Conservation (phyloP, 2,888 invertebrate species). For the Ophion obscuratus region DNA sequence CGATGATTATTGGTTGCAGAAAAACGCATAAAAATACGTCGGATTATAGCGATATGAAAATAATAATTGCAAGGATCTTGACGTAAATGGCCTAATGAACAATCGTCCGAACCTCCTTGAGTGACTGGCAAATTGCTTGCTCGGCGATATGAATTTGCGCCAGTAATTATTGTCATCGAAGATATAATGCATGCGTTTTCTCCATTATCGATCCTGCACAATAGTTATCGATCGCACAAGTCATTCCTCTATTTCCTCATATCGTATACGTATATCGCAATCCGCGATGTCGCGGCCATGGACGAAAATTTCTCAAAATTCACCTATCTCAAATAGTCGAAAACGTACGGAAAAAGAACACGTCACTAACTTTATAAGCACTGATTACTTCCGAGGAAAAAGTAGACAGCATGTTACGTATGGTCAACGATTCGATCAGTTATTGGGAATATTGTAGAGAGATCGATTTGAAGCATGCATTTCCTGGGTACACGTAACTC, state of each 20-base stretch:
- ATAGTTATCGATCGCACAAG: conserved; percentile 34
- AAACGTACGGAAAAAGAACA: background rate
- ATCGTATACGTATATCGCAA: conserved; percentile 10
- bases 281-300: background rate
- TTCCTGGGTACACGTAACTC: background rate
- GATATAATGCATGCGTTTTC: conserved; percentile 51
- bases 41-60: background rate
- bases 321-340: background rate
- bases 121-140: conserved; percentile 29
- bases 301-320: conserved; percentile 1
- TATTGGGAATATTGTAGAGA: conserved; percentile 48
- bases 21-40: background rate
- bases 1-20: too few relatives aligned
- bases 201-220: conserved; percentile 45
- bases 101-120: conserved; percentile 30
- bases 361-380: background rate
- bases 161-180: background rate
- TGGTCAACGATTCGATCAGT: conserved; percentile 24
- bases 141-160: conserved; percentile 27
- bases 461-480: conserved; percentile 50
- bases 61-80: background rate
- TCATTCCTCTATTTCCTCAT: conserved; percentile 29
- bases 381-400: background rate
- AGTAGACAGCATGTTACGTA: conserved; percentile 46
- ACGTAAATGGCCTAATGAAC: conserved; percentile 10